A percentile compares a stretch with the other conserved stretches of the same genome.
Conservation (phyloP, 2,113 vertebrate genomes). For the Pollachius pollachius region DNA sequence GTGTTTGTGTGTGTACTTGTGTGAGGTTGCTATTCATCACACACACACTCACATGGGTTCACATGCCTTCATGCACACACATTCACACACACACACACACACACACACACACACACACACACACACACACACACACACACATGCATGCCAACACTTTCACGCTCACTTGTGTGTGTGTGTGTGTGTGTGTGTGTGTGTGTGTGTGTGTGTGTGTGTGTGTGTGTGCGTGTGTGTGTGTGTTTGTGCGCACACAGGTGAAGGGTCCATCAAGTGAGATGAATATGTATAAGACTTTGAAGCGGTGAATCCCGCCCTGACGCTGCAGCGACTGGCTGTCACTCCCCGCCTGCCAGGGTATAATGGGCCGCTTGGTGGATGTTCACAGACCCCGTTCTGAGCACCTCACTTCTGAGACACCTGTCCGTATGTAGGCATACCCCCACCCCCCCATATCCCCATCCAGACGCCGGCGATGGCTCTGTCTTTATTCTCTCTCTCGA, state of each 20-base stretch:
- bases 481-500: conserved; percentile 13
- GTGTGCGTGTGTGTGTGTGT: conserved; percentile 20
- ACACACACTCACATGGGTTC: too few relatives aligned
- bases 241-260: conserved; percentile 29
- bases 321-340: conserved; percentile 54
- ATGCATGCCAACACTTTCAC: too few relatives aligned
- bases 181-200: too few relatives aligned
- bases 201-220: too few relatives aligned
- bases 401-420: conserved; percentile 62
- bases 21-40: too few relatives aligned
- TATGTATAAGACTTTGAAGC: conserved; percentile 65
- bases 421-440: conserved; percentile 43
- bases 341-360: conserved; percentile 59
- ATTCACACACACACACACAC: too few relatives aligned
- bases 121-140: too few relatives aligned
- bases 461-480: too few relatives aligned
- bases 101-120: too few relatives aligned
- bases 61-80: too few relatives aligned
- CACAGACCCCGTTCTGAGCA: conserved; percentile 47
- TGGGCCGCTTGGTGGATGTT: conserved; percentile 51
- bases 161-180: too few relatives aligned
- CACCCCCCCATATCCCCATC: background rate
- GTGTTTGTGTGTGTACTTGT: too few relatives aligned
- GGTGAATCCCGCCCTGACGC: conserved; percentile 54
- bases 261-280: conserved; percentile 66